Percentiles rank a stretch among this genome's conserved stretches.
These are phyloP conservation scores for Pecten maximus DNA, from an alignment of 2,888 invertebrate species.

Conservation along the genomic window DNA sequence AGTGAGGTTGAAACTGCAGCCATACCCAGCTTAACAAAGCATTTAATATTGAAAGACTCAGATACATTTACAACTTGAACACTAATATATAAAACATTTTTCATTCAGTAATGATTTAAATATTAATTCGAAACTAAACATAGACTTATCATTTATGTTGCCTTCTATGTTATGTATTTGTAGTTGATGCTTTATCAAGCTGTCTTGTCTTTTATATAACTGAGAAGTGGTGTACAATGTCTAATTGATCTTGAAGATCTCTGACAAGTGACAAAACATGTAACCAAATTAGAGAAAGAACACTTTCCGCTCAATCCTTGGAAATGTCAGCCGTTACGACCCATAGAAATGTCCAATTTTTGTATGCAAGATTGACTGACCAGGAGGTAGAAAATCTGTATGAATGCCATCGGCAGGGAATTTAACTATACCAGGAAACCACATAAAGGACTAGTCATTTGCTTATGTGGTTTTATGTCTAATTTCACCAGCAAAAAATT, in stretches of 20 bases:
- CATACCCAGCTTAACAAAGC: background rate
- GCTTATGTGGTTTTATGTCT: constrained; percentile 4
- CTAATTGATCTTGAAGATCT: constrained; percentile 35
- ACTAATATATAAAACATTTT: too few relatives aligned
- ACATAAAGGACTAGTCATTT: background rate
- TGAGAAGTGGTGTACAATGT: background rate
- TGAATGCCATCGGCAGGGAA: background rate
- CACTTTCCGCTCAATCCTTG: constrained; percentile 26
- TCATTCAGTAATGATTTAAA: too few relatives aligned
- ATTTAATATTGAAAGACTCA: background rate
- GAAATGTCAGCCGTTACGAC: background rate
- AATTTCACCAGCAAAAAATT: background rate
- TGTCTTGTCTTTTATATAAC: background rate
- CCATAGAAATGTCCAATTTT: background rate
- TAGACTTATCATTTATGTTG: too few relatives aligned
- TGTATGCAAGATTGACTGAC: background rate
- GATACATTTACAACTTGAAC: background rate
- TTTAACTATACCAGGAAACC: background rate
- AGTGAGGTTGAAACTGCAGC: background rate
- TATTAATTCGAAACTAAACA: too few relatives aligned
- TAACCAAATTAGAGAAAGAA: background rate
- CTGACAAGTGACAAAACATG: background rate
- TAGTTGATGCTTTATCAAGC: background rate
- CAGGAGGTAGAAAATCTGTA: background rate
- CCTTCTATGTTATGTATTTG: background rate